These are phyloP conservation scores for Nomada flava DNA, from an alignment of 2,888 invertebrate genomes.

Conservation along the genomic window DNA sequence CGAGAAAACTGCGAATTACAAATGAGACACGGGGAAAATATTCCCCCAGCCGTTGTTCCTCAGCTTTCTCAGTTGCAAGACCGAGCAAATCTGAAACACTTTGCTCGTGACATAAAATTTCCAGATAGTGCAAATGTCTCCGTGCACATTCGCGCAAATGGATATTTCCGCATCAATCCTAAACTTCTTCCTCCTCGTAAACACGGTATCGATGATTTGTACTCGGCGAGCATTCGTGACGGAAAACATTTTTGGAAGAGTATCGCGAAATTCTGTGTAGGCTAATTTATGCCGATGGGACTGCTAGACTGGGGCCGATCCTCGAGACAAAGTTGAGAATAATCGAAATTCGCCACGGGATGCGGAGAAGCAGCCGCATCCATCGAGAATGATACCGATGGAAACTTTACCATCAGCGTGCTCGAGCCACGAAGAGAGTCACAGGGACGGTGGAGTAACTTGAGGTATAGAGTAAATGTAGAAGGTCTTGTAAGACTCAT, in stretches of 20 bases:
- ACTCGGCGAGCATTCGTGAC: not conserved
- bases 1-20: slow-evolving; percentile 18
- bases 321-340: slow-evolving; percentile 64
- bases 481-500: slow-evolving; percentile 62
- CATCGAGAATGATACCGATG: slow-evolving; percentile 68
- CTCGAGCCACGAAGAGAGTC: slow-evolving; percentile 15
- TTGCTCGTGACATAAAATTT: slow-evolving; percentile 21
- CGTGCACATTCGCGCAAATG: not conserved
- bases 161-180: slow-evolving; percentile 26
- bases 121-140: not conserved
- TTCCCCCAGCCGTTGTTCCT: slow-evolving; percentile 21
- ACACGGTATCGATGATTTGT: slow-evolving; percentile 42
- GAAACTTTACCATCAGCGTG: slow-evolving; percentile 70
- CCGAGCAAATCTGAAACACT: slow-evolving; percentile 12
- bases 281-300: slow-evolving; percentile 70
- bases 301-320: slow-evolving; percentile 57
- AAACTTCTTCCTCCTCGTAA: slow-evolving; percentile 42
- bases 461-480: slow-evolving; percentile 52
- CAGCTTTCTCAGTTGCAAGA: slow-evolving; percentile 2
- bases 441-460: slow-evolving; percentile 7
- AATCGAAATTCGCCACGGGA: slow-evolving; percentile 70
- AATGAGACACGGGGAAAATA: slow-evolving; percentile 21
- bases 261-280: slow-evolving; percentile 51
- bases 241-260: not conserved
- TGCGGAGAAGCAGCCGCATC: slow-evolving; percentile 60